Base-by-base conservation (phyloP, 2,113 vertebrate species). In the Platysteira castanea region DNA sequence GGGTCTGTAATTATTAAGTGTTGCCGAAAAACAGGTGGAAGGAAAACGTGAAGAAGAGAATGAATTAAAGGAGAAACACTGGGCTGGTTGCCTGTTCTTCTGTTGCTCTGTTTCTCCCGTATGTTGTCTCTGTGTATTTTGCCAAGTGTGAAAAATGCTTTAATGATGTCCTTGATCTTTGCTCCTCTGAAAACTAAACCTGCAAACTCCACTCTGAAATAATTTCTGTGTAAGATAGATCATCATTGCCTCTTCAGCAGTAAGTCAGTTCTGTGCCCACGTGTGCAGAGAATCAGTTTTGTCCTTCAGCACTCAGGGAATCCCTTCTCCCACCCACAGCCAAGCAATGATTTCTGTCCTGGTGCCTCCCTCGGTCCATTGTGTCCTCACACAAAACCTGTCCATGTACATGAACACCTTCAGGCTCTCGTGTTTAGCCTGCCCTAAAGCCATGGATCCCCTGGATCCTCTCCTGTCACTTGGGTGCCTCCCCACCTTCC, bases 11-110 rank as follows among this genome's bases (percentile, higher is more conserved):
- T 87, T 69, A 78, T 65, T 16, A 64, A 76, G 52, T 70, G 42
- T 80, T 90, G 44, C 39, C 17, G 50, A 50, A 80, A 93, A 88
- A 59, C 59, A 69, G 50, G 53, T 78, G 46, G 59, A 81, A 84
- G 31, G 54, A 26, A 76, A 89, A 85, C 83, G 33, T 49, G 15
- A 87, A 73, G 44, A 84, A 64, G 60, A 54, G 30, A 80, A 42
- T 23, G 3, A 74, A 59, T 52, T 30, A 60, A 50, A 37, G 33
- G 41, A 75, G 28, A 53, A 56, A 31, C 7, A 53, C 14, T 3
- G 2, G 2, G 5, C 24, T 87, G 60, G 18, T 70, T 90, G 69
- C 67, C 59, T 70, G 47, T 59, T 35, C 61, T 83, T 69, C 76
- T 61, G 9, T 19, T 73, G 28, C 27, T 44, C 44, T 47, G 4